Conservation (phyloP, 2,113 vertebrate genomes). For the Sebastes schlegelii region DNA sequence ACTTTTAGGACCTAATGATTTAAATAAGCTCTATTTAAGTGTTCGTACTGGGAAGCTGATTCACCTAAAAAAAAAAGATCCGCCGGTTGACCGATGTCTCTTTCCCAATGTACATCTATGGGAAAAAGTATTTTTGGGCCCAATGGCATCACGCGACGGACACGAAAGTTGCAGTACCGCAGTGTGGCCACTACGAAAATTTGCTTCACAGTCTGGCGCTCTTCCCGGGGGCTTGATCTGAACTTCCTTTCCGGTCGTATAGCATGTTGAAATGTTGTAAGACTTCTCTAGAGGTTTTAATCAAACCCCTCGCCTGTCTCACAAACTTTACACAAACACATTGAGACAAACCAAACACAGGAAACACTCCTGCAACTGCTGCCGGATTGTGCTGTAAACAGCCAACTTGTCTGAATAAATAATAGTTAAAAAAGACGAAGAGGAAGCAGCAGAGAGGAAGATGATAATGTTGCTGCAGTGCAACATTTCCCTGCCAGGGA, state of each 20-base stretch:
- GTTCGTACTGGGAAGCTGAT: too few species aligned
- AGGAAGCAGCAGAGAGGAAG: slow-evolving; percentile 41
- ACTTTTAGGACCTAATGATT: too few species aligned
- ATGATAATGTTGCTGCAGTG: slow-evolving; percentile 2
- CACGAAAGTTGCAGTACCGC: too few species aligned
- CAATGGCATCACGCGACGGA: too few species aligned
- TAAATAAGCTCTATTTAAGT: too few species aligned
- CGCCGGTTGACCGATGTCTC: too few species aligned
- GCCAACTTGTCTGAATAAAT: slow-evolving; percentile 34
- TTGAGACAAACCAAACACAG: slow-evolving; percentile 40
- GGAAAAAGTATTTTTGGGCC: too few species aligned
- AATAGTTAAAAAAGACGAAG: slow-evolving; percentile 7
- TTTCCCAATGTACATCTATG: too few species aligned
- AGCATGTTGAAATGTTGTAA: neutral
- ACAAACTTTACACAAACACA: slow-evolving; percentile 23
- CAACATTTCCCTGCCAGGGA: slow-evolving; percentile 1
- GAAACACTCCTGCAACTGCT: slow-evolving; percentile 30
- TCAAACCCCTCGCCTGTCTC: neutral
- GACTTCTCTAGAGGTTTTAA: neutral
- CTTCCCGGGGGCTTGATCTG: too few species aligned
- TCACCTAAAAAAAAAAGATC: too few species aligned
- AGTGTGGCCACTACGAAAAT: too few species aligned
- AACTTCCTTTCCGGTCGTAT: neutral
- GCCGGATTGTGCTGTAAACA: slow-evolving; percentile 10
- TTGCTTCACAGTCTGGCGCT: too few species aligned